Base-by-base conservation (phyloP, 2,113 vertebrate species). In the Caranx ignobilis region DNA sequence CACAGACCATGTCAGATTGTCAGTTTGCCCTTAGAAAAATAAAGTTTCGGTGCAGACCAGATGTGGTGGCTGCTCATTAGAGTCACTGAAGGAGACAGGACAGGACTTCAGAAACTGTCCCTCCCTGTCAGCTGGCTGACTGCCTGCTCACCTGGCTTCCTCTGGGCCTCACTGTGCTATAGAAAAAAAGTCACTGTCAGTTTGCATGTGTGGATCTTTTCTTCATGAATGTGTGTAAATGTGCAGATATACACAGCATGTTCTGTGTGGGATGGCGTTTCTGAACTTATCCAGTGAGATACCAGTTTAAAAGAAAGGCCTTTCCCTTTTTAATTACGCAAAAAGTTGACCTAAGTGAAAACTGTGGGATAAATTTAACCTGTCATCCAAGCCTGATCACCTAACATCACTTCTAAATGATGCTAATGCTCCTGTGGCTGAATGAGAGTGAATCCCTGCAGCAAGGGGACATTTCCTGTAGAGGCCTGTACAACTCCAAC, bases 11-110 rank as follows among this genome's bases (percentile, higher is more conserved):
- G 45, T 18, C 21, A 0, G 19, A 34, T 61, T 56, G 56, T 70
- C 64, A 69, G 16, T 26, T 62, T 8, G 32, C 61, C 34, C 16
- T 56, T 5, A 37, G 45, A 62, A 64, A 57, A 61, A 26, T 2
- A 18, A 70, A 45, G 59, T 37, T 63, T 72, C 35, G 18, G 3
- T 21, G 39, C 10, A 4, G 72, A 81, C 55, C 92, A 93, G 90
- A 90, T 92, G 91, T 91, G 79, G 18, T 55, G 55, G 78, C 16
- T 21, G 78, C 88, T 93, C 84, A 86, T 92, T 88, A 89, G 72
- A 55, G 72, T 65, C 75, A 34, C 32, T 2, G 31, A 54, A 73
- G 54, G 65, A 75, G 69, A n/a, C 70, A 72, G 61, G 60, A 70
- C 15, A 64, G 69, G 37, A 75, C 77, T 62, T 77, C 64, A 80